A percentile compares a stretch with the other conserved stretches of the same genome.
These are phyloP conservation scores for Danaus melanippus DNA, from an alignment of 1,140 invertebrate species.

Conservation along the genomic window DNA sequence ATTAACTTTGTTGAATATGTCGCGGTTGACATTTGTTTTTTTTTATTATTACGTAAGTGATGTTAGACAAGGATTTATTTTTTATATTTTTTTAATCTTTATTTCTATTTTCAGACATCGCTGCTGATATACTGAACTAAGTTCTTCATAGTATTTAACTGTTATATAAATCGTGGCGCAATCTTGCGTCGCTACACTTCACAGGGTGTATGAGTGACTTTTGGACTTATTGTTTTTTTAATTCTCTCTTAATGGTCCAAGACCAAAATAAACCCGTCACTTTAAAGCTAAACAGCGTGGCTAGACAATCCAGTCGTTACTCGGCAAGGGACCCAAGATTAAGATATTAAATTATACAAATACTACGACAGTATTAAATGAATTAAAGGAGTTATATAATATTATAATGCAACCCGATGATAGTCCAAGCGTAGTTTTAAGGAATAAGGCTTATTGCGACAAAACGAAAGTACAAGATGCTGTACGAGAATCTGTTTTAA, in stretches of 20 bases:
- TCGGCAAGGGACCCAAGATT: conserved; percentile 67
- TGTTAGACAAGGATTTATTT: too few relatives aligned
- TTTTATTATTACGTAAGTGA: too few relatives aligned
- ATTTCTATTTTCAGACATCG: conserved; percentile 15
- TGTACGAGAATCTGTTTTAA: conserved; percentile 49
- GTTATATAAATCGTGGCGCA: conserved; percentile 14
- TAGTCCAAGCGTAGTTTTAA: conserved; percentile 31
- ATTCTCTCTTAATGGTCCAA: conserved; percentile 59
- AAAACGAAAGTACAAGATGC: conserved; percentile 29
- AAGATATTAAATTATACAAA: conserved; percentile 45
- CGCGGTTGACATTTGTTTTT: too few relatives aligned
- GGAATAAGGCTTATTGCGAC: conserved; percentile 37
- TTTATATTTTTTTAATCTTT: conserved; percentile 2
- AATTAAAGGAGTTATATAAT: conserved; percentile 21
- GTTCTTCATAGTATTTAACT: background rate
- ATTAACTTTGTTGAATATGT: too few relatives aligned
- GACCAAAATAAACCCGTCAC: conserved; percentile 60
- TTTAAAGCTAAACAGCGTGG: conserved; percentile 59
- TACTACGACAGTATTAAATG: conserved; percentile 50
- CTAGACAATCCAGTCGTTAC: conserved; percentile 57
- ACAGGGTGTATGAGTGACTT: conserved; percentile 42
- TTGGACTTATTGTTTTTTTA: conserved; percentile 20
- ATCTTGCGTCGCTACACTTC: conserved; percentile 13
- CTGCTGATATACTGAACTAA: too few relatives aligned
- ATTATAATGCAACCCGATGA: conserved; percentile 47